These are phyloP conservation scores for Boulengerochromis microlepis DNA, from an alignment of 2,113 vertebrate species.

Conservation along the genomic window DNA sequence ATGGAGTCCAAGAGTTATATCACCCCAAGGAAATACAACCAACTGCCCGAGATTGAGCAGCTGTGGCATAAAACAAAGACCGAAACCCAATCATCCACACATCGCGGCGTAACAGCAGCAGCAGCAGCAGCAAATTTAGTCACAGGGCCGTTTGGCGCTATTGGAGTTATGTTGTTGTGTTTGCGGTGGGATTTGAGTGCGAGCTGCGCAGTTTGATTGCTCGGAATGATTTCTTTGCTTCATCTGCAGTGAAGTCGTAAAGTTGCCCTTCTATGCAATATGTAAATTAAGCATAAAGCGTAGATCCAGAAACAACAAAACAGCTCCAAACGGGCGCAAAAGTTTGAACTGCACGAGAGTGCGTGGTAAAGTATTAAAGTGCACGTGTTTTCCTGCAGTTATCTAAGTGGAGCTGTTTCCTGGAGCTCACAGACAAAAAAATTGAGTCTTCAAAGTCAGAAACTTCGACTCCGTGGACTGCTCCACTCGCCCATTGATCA, in stretches of 20 bases:
- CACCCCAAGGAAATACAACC: conserved; percentile 51
- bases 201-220: neutral
- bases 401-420: neutral
- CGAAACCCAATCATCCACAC: conserved; percentile 42
- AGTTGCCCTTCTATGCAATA: neutral
- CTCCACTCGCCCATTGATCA: conserved; percentile 49
- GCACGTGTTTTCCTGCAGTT: neutral
- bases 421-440: neutral
- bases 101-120: conserved; percentile 11
- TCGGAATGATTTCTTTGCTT: neutral
- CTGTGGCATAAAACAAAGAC: conserved; percentile 51
- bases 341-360: neutral
- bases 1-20: conserved; percentile 62
- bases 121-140: conserved; percentile 30
- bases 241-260: neutral
- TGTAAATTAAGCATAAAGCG: neutral
- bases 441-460: neutral
- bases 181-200: neutral
- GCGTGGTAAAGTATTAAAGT: neutral
- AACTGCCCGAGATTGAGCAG: conserved; percentile 49
- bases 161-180: conserved; percentile 6
- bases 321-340: neutral
- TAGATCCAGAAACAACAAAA: neutral
- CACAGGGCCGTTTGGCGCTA: neutral
- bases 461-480: conserved; percentile 45